Evolutionary conservation across 2,113 vertebrate genomes (phyloP).

Genomic region (Cyprinodon variegatus): DNA sequence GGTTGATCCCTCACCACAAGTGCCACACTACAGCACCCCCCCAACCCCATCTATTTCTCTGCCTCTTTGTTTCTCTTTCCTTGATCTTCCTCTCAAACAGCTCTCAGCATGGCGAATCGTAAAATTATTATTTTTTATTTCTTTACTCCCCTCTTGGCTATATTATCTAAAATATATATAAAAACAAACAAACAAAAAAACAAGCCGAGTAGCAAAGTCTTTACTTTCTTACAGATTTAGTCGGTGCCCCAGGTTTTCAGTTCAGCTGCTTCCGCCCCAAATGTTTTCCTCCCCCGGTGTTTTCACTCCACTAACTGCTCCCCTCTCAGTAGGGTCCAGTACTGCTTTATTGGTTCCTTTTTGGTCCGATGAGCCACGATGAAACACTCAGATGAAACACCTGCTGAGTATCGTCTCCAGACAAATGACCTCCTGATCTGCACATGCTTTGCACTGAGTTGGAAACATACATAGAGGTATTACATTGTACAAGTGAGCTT

Average conservation of each 20-base stretch:
- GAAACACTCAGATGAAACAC: slow-evolving; percentile 33
- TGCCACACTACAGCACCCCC: slow-evolving; percentile 32
- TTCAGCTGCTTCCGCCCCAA: slow-evolving; percentile 35
- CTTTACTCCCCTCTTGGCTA: slow-evolving; percentile 8
- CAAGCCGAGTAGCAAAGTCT: slow-evolving; percentile 41
- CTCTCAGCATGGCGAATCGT: slow-evolving; percentile 33
- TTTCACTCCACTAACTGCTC: slow-evolving; percentile 37
- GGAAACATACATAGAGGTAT: neutral
- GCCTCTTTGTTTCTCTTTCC: slow-evolving; percentile 35
- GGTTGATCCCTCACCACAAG: slow-evolving; percentile 26
- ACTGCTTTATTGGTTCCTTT: slow-evolving; percentile 32
- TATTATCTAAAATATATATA: slow-evolving; percentile 29
- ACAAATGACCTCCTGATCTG: slow-evolving; percentile 64
- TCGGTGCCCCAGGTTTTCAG: slow-evolving; percentile 21
- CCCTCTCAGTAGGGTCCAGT: slow-evolving; percentile 19
- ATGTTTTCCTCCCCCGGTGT: slow-evolving; percentile 27
- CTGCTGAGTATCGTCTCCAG: slow-evolving; percentile 48
- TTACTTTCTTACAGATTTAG: slow-evolving; percentile 32
- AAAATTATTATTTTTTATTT: slow-evolving; percentile 12
- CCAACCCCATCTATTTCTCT: slow-evolving; percentile 17
- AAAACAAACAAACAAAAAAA: slow-evolving; percentile 34
- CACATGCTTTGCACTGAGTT: neutral
- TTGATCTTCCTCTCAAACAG: slow-evolving; percentile 33
- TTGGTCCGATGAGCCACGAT: slow-evolving; percentile 41
- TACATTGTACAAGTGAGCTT: neutral